These are phyloP conservation scores for Ylistrum balloti DNA, from an alignment of 1,140 invertebrate species.

Conservation along the genomic window DNA sequence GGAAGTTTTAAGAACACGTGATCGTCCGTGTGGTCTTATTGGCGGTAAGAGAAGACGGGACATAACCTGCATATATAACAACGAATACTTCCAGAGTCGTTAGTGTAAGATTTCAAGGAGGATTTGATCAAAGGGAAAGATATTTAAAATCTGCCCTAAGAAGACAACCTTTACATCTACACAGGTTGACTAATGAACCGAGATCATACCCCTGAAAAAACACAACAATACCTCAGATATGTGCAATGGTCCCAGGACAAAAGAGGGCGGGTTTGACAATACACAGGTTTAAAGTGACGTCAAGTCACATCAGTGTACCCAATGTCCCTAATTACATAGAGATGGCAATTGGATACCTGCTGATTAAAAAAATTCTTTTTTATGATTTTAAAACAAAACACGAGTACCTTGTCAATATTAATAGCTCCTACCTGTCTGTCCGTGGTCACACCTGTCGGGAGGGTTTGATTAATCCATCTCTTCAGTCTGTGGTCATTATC, in stretches of 20 bases:
- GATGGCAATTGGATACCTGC: neutral
- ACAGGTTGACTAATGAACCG: neutral
- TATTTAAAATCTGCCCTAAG: neutral
- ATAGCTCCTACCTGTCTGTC: neutral
- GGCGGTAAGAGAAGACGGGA: too few species aligned
- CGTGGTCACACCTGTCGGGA: neutral
- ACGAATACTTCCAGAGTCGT: neutral
- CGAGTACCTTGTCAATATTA: neutral
- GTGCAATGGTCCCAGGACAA: neutral
- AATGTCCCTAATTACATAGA: neutral
- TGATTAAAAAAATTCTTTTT: neutral
- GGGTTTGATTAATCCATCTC: neutral
- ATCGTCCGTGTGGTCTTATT: too few species aligned
- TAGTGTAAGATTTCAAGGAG: neutral
- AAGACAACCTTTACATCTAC: neutral
- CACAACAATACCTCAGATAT: neutral
- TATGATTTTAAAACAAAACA: slow-evolving; percentile 1
- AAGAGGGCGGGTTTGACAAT: too few species aligned
- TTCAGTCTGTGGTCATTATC: neutral
- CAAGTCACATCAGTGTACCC: neutral
- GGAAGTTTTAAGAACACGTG: too few species aligned
- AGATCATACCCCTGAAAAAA: too few species aligned
- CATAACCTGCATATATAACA: too few species aligned
- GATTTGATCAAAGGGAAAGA: slow-evolving; percentile 22
- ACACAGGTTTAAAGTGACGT: neutral